phyloP scores from a whole-genome alignment of 2,888 invertebrate species.

The Crocallis elinguaria region DNA sequence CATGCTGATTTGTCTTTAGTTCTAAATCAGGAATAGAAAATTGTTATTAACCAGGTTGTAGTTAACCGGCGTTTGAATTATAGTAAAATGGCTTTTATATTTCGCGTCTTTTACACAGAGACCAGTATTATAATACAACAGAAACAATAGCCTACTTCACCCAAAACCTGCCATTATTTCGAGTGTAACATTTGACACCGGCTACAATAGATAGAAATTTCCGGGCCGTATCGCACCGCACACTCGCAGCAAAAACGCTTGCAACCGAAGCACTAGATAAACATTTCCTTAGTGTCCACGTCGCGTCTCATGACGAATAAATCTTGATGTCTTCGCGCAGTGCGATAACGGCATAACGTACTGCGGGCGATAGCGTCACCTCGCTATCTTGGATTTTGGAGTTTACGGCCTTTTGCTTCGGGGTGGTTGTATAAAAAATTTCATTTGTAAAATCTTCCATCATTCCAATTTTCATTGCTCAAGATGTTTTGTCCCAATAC shows the following conservation, averaged over 20 bases:
- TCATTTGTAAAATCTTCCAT: too few species aligned
- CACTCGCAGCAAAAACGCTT: conserved; percentile 48
- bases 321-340: conserved; percentile 67
- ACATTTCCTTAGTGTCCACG: conserved; percentile 69
- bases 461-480: too few species aligned
- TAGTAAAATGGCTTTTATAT: too few species aligned
- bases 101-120: too few species aligned
- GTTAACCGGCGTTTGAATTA: too few species aligned
- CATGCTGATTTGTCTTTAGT: too few species aligned
- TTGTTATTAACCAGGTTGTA: too few species aligned
- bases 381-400: conserved; percentile 48
- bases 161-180: not conserved
- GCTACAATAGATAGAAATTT: conserved; percentile 6
- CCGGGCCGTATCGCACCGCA: conserved; percentile 26
- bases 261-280: conserved; percentile 64
- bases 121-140: too few species aligned
- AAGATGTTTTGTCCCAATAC: too few species aligned
- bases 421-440: conserved; percentile 10
- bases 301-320: conserved; percentile 68
- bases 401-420: conserved; percentile 25
- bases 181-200: conserved; percentile 16
- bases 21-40: too few species aligned
- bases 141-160: not conserved
- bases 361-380: conserved; percentile 51
- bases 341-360: conserved; percentile 57